Base-by-base conservation (phyloP, 2,113 vertebrate species). In the Paracanthobrama guichenoti region DNA sequence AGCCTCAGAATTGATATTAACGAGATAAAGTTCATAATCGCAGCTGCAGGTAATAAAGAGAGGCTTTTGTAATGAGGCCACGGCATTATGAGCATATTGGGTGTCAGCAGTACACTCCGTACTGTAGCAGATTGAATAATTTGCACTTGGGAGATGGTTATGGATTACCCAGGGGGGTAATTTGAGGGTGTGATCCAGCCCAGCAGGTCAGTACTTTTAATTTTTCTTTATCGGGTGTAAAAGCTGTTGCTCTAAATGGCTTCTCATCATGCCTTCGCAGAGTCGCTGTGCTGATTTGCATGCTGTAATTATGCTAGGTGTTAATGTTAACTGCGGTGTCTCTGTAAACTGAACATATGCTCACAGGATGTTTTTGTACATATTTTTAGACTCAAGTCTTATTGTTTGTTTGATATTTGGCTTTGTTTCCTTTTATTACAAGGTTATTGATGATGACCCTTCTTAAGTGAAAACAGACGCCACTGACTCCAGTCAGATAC, bases 101-200 rank as follows among this genome's bases (percentile, higher is more conserved):
- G 75, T 85, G 80, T 81, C 71, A 80, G 80, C 83, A 78, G 71
- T 81, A 82, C 76, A 80, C 57, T 62, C 44, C 1, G 20, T 78
- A 50, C 80, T 85, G 28, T 59, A 79, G 71, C 80, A 87, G 84
- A 87, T 81, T 88, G 83, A 78, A 72, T 88, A 83, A 87, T 87
- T 89, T 89, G 82, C 88, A 87, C 83, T 88, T 84, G 55, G 74
- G 83, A 79, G 71, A 86, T 66, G 73, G 74, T 88, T 80, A 80
- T 78, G 71, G 85, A 85, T 88, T 84, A 85, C 81, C 74, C 62
- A 26, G 31, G 85, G 80, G 83, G 83, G 62, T 87, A 87, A 89
- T 85, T 87, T 89, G 59, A 81, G 71, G 81, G 80, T 87, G 88
- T 55, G 88, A 89, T 83, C 76, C 64, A 81, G 72, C 80, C 80